These are phyloP conservation scores for Napeogenes inachia DNA, from an alignment of 2,888 invertebrate genomes.

Conservation along the genomic window DNA sequence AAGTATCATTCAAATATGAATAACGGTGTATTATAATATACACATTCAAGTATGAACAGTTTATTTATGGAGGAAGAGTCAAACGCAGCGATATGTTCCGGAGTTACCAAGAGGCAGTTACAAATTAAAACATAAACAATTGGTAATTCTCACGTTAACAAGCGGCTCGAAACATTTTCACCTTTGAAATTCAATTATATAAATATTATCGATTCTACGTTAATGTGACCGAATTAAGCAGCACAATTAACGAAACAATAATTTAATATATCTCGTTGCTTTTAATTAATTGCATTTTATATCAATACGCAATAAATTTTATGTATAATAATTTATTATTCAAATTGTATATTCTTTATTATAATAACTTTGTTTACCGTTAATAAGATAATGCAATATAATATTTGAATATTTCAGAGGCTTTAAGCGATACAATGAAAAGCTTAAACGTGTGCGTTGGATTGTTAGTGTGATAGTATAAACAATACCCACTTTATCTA, in stretches of 20 bases:
- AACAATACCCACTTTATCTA: too few relatives aligned
- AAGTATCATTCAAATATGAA: too few relatives aligned
- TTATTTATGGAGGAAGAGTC: neutral
- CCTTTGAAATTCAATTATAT: slow-evolving; percentile 67
- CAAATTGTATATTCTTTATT: neutral
- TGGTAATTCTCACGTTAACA: slow-evolving; percentile 69
- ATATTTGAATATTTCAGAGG: too few relatives aligned
- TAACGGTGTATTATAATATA: neutral
- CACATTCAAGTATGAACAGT: neutral
- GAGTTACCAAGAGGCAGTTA: slow-evolving; percentile 46
- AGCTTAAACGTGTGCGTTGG: too few relatives aligned
- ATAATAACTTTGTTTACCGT: neutral
- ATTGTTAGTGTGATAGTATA: too few relatives aligned
- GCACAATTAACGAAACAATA: slow-evolving; percentile 51
- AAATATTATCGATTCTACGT: slow-evolving; percentile 51
- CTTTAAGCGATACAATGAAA: too few relatives aligned
- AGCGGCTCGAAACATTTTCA: slow-evolving; percentile 65
- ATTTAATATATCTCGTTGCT: slow-evolving; percentile 35
- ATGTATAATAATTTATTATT: neutral
- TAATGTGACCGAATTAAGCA: slow-evolving; percentile 44
- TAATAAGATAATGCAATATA: neutral
- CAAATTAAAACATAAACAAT: slow-evolving; percentile 75
- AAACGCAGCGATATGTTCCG: slow-evolving; percentile 12
- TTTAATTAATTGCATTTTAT: slow-evolving; percentile 28
- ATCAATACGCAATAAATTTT: slow-evolving; percentile 6